Conservation (phyloP, 2,888 invertebrate species). For the Chalcis sispes region DNA sequence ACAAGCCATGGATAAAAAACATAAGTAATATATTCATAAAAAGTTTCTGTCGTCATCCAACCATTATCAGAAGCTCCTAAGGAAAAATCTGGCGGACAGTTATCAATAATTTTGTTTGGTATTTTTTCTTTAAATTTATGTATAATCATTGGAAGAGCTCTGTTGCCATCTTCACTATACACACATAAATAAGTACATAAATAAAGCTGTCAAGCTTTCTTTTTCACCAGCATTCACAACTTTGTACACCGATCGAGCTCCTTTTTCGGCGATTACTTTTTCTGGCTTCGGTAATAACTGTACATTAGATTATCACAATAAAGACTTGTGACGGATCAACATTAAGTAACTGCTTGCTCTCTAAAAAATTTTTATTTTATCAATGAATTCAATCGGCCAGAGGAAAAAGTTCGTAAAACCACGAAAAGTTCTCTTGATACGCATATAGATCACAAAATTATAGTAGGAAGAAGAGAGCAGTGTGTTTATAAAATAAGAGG, state of each 20-base stretch:
- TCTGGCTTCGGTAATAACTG: too few species aligned
- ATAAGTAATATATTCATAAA: slow-evolving; percentile 71
- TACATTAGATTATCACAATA: too few species aligned
- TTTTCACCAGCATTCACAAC: slow-evolving; percentile 57
- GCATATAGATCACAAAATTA: too few species aligned
- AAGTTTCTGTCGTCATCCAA: slow-evolving; percentile 72
- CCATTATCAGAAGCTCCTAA: slow-evolving; percentile 70
- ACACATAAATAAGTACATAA: too few species aligned
- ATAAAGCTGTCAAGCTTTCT: slow-evolving; percentile 57
- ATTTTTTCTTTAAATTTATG: neutral
- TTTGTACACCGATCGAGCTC: slow-evolving; percentile 57
- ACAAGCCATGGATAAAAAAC: slow-evolving; percentile 69
- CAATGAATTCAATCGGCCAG: too few species aligned
- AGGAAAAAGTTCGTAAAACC: too few species aligned
- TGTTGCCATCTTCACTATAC: slow-evolving; percentile 29
- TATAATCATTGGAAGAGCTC: slow-evolving; percentile 23
- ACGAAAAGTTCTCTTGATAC: too few species aligned
- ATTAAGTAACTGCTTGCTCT: neutral
- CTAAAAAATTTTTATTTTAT: slow-evolving; percentile 5
- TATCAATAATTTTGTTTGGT: slow-evolving; percentile 16
- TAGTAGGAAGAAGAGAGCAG: too few species aligned
- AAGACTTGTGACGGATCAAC: slow-evolving; percentile 58
- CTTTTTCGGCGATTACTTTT: slow-evolving; percentile 56
- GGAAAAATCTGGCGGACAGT: slow-evolving; percentile 66
- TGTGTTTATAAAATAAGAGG: too few species aligned